Percentiles rank a stretch among this genome's conserved stretches.
These are phyloP conservation scores for Sclerurus mexicanus DNA, from an alignment of 2,113 vertebrate species.

Conservation along the genomic window DNA sequence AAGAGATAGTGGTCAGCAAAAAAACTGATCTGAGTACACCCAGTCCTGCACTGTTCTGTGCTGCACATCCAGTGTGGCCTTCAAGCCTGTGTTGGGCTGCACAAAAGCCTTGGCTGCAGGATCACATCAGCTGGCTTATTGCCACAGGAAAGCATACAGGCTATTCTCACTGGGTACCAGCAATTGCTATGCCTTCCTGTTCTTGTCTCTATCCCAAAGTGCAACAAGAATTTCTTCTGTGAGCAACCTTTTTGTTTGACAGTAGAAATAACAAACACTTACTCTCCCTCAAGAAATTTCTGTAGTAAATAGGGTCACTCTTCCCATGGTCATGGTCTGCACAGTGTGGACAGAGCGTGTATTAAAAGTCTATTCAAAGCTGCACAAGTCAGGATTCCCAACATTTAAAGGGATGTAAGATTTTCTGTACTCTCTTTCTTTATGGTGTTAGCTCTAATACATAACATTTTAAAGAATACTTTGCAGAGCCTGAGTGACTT, in stretches of 20 bases:
- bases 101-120: background rate
- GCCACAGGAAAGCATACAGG: background rate
- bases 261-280: background rate
- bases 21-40: background rate
- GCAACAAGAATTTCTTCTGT: background rate
- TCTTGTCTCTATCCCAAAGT: background rate
- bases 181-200: background rate
- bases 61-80: fast-evolving
- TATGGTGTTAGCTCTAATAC: background rate
- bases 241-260: background rate
- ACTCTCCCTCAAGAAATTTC: background rate
- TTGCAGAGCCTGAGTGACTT: background rate
- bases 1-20: background rate
- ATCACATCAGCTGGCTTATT: background rate
- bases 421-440: background rate
- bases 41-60: fast-evolving
- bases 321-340: fast-evolving
- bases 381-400: background rate
- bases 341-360: fast-evolving
- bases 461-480: background rate
- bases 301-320: background rate
- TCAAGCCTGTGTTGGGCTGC: background rate
- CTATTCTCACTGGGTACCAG: background rate
- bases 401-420: background rate
- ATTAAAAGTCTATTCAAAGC: background rate